Evolutionary conservation across 2,888 invertebrate genomes (phyloP), one percentile per base, ranked within the genome.

Genomic region (Caenorhabditis angaria): DNA sequence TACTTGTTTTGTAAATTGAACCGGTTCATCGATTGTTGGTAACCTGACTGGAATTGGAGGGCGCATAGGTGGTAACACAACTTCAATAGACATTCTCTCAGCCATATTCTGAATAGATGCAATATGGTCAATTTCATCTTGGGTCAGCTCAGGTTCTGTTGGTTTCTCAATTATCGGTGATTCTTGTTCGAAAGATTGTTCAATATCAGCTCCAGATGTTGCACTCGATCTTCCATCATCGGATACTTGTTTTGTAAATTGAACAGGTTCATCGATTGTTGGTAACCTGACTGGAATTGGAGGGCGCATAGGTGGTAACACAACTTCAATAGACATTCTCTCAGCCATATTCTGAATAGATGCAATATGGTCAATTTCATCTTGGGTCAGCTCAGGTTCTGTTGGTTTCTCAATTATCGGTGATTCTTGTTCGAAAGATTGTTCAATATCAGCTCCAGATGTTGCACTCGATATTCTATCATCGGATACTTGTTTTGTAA

Each of bases 381-480:
- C 65, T 27, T 66, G 56, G 14, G 61, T 57, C 8, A 61, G 25
- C 18, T 50, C 50, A 22, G 22, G 50, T 50, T 50, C 22, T 50
- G 41, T 12, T 18, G 50, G 32, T n/a, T 51, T 6, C 2, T 20
- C 28, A 41, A 35, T 35, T 14, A 14, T 6, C 4, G 53, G 25
- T 22, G 53, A 25, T 24, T 20, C 51, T 2, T 57, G 48, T 5
- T 62, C 62, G 22, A 62, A 62, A 1, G 62, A 55, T 48, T 24
- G n/a, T 24, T 62, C 62, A 55, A 62, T 53, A 18, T 62, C 62
- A 55, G 62, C 73, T 54, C 69, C 73, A 1, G 69, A 70, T 28
- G 73, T 73, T 18, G 69, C 73, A 65, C 64, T 55, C 1, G 74
- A 74, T 22, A n/a, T n/a, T n/a, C 41, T 27, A 20, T 61, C 74